Conservation (phyloP, 2,113 vertebrate genomes). For the Mixornis gularis region DNA sequence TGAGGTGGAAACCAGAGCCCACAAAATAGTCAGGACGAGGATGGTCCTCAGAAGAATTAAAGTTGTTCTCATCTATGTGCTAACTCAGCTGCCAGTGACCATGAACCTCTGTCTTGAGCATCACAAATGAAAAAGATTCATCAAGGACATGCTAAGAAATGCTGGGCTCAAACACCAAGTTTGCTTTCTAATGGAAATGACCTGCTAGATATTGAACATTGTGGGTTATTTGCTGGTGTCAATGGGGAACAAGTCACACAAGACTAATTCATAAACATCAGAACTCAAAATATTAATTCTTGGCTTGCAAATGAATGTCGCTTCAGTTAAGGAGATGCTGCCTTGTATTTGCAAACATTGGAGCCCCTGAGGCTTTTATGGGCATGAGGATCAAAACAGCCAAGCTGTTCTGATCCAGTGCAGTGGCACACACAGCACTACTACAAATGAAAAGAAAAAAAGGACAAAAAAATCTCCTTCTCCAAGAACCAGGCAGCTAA, state of each 20-base stretch:
- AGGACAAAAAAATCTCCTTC: background rate
- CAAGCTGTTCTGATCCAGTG: background rate
- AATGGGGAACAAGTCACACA: background rate
- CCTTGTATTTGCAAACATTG: background rate
- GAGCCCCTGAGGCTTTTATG: background rate
- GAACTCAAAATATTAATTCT: background rate
- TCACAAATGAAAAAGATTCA: background rate
- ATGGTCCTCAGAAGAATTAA: background rate
- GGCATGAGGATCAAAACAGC: background rate
- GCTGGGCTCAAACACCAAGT: background rate
- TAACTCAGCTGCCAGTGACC: background rate
- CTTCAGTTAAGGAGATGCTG: background rate
- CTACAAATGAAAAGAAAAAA: background rate
- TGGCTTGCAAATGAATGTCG: background rate
- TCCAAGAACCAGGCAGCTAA: background rate
- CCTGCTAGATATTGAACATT: background rate
- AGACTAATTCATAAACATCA: background rate
- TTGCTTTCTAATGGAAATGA: conserved; percentile 7
- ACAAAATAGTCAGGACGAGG: background rate
- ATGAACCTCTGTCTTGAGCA: background rate
- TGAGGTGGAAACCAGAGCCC: background rate
- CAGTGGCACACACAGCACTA: background rate
- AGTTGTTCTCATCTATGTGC: background rate
- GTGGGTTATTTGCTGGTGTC: background rate
- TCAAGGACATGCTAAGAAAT: background rate